Percentiles rank a stretch among this genome's conserved stretches.
These are phyloP conservation scores for Dendrolimus punctatus DNA, from an alignment of 1,140 invertebrate species.

Conservation along the genomic window DNA sequence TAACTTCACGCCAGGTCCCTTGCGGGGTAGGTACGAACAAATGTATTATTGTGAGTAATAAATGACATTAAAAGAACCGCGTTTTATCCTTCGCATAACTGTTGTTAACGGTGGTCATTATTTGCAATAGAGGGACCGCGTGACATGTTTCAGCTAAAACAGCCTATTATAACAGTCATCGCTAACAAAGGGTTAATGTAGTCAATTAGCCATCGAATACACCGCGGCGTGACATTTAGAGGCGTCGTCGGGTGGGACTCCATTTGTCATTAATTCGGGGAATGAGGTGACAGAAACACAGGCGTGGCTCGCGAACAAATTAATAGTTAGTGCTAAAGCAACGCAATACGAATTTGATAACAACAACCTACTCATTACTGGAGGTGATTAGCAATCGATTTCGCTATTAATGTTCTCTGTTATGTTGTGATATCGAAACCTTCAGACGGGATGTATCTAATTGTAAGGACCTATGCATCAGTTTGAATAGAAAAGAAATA, in stretches of 20 bases:
- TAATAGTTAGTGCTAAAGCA: constrained; percentile 37
- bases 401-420: too few species aligned
- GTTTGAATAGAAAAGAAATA: too few species aligned
- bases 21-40: too few species aligned
- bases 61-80: too few species aligned
- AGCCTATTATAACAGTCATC: constrained; percentile 28
- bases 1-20: too few species aligned
- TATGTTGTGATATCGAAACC: too few species aligned
- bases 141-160: constrained; percentile 24
- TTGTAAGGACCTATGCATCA: too few species aligned
- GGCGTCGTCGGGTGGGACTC: constrained; percentile 40
- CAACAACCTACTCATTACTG: too few species aligned
- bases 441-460: too few species aligned
- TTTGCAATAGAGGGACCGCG: constrained; percentile 4
- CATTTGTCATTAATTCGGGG: constrained; percentile 66
- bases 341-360: constrained; percentile 9
- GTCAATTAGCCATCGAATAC: constrained; percentile 63
- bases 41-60: too few species aligned
- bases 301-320: constrained; percentile 52
- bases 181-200: constrained; percentile 43
- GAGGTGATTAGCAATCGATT: too few species aligned
- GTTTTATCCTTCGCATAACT: too few species aligned
- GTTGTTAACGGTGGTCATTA: constrained; percentile 7
- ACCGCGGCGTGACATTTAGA: constrained; percentile 45
- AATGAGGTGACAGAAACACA: constrained; percentile 58